Evolutionary conservation across 2,797 vertebrate species (phyloP), one percentile per base, ranked within the genome.

Genomic region (Myiotriccus ornatus): DNA sequence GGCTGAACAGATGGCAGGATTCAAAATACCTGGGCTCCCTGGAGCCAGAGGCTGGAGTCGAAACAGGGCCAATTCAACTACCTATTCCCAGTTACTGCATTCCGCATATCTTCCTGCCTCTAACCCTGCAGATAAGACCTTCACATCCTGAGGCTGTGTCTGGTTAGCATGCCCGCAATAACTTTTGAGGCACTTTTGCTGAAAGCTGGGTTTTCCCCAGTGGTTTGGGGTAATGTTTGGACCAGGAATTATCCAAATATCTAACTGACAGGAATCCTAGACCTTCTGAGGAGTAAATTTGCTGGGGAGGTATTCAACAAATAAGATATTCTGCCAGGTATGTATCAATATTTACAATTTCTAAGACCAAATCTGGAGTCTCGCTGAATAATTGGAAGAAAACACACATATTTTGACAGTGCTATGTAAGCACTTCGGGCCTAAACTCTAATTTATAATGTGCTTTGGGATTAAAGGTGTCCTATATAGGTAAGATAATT

Each of bases 401-500:
- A 34, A 47, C 39, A 60, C 41, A 56, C 9, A 10, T 81, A 92
- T 75, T 93, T 89, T 86, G 76, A 88, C 64, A 82, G 70, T 64
- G 56, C 32, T 86, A 49, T 81, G 59, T 39, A 92, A 68, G 77
- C 74, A 76, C 53, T 68, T 88, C 7, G 67, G 62, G 20, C 63
- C 34, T 79, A 3, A 5, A 52, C 60, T 87, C 25, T 81, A 67
- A 91, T 84, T 89, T 94, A 46, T 56, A 69, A 88, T 81, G 55
- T 81, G 65, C 57, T 95, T 93, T 93, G 87, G 87, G 89, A 91
- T 84, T 95, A 95, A 92, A 95, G 44, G 41, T 88, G 59, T 78
- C 73, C 28, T 76, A 63, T 46, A 92, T 91, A 91, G 34, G 22
- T 53, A 90, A 90, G 47, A 90, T 88, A 76, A 81, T 91, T 89